Percentiles rank a stretch among this genome's conserved stretches.
These are phyloP conservation scores for Agriopis aurantiaria DNA, from an alignment of 2,888 invertebrate genomes.

Conservation along the genomic window DNA sequence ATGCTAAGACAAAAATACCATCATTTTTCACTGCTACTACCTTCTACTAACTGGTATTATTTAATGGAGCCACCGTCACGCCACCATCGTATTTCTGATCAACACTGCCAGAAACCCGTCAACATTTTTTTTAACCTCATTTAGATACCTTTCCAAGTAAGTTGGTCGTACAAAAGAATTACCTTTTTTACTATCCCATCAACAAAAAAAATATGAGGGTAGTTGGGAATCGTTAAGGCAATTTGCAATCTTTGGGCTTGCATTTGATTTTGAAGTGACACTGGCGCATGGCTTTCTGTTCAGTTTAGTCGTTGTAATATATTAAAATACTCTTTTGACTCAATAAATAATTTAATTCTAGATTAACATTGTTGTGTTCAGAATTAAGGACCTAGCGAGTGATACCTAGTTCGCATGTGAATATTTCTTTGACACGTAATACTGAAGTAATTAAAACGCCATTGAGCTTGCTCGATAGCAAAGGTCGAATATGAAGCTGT, in stretches of 20 bases:
- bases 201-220: not conserved
- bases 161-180: no score
- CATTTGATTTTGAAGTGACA: not conserved
- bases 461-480: slow-evolving; percentile 1
- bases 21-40: no score
- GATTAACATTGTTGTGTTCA: not conserved
- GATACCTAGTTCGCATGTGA: slow-evolving; percentile 10
- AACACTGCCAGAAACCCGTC: not conserved
- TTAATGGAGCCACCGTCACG: not conserved
- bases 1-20: not conserved
- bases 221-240: not conserved
- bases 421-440: slow-evolving; percentile 5
- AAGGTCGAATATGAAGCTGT: slow-evolving; percentile 42
- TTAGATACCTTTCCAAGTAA: no score
- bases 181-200: no score
- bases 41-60: not conserved
- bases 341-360: not conserved
- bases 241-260: not conserved
- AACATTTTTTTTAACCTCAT: no score
- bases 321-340: not conserved
- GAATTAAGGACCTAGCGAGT: not conserved
- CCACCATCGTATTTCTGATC: not conserved
- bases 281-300: not conserved
- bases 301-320: not conserved
- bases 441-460: slow-evolving; percentile 6